Evolutionary conservation across 64 coral and sea anemone genomes (phyloP), one percentile per base, ranked within the genome.

Genomic region (Stichodactyla mertensii): DNA sequence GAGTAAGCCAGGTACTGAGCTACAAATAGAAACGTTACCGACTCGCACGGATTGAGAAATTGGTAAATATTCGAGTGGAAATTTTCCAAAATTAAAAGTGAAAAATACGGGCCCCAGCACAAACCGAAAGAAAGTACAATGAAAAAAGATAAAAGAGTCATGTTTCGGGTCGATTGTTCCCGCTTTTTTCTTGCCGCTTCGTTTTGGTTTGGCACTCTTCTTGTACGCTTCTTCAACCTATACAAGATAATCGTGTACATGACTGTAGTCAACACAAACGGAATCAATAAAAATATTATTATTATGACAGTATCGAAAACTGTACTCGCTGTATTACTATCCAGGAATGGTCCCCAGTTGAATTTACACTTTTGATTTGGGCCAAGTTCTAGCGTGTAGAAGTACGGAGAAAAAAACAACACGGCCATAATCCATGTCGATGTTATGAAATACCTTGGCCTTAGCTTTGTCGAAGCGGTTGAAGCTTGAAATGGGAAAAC

Each of bases 401-500:
- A 82, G 23, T 82, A 57, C 6, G 80, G 83, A 10, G 59, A 85
- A 16, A 52, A 85, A 55, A 85, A 85, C 7, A 64, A 16, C 0
- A 64, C 56, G 6, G 83, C 52, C 10, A 31, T 85, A 13, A 85
- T 31, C 83, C 83, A 85, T 16, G 56, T 57, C 7, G 31, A 18
- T 15, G 83, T 56, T 4, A 85, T 85, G 59, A 57, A 64, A 52
- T 51, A 85, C 57, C 59, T 51, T 2, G 69, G 78, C 55, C 51
- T 52, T 19, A 85, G 28, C 31, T 57, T 85, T n/a, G 10, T 36
- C 0, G 55, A 45, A 85, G 59, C 55, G 0, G 16, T 57, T 16
- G 83, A 55, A 15, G 83, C 83, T 85, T 85, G 19, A 51, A 85
- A 85, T 16, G 83, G 83, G 57, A 85, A 85, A 1, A 85, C 55